Base-by-base conservation (phyloP, 2,888 invertebrate genomes). In the Prosopocoilus inquinatus region DNA sequence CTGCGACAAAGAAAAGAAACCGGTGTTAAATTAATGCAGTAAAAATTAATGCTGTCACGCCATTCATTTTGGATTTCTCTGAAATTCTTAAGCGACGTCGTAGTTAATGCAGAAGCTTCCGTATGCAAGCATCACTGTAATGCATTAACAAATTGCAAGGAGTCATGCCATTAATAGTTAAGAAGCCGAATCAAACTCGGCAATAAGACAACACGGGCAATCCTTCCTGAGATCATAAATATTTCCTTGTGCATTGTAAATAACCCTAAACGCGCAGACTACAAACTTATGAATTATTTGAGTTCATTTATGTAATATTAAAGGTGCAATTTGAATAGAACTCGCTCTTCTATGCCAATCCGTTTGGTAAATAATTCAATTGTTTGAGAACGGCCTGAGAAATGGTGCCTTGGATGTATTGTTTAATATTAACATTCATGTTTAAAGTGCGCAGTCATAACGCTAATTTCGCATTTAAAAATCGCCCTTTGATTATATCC, bases 161-260 rank as follows among this genome's bases (percentile, higher is more conserved):
- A 62, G 41, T 41, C 41, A 47, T 49, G 51, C 33, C 64, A 67
- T 73, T 64, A 75, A 75, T 75, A 68, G 66, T 74, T 72, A 70
- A 75, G 62, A 56, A 50, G 63, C 63, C 65, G 72, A 75, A 75
- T 75, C 72, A 75, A 75, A 75, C 72, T 73, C 64, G 62, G 67
- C 70, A 72, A 73, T 73, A 74, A 74, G 73, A 74, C 73, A 74
- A 72, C 72, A 67, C 65, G 70, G 70, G 70, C 73, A 73, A 75
- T 74, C 74, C 75, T 71, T 72, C 70, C 73, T 70, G 64, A 63
- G 70, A 72, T 76, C 79, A 81, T 81, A 80, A 81, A 81, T 81
- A 81, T 80, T 81, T 81, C 80, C 78, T 76, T 80, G 79, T 81
- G 80, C 81, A 78, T 77, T 76, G 77, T 77, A 76, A 76, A 78